A percentile compares a stretch with the other conserved stretches of the same genome.
These are phyloP conservation scores for Arothron firmamentum DNA, from an alignment of 2,113 vertebrate genomes.

Conservation along the genomic window DNA sequence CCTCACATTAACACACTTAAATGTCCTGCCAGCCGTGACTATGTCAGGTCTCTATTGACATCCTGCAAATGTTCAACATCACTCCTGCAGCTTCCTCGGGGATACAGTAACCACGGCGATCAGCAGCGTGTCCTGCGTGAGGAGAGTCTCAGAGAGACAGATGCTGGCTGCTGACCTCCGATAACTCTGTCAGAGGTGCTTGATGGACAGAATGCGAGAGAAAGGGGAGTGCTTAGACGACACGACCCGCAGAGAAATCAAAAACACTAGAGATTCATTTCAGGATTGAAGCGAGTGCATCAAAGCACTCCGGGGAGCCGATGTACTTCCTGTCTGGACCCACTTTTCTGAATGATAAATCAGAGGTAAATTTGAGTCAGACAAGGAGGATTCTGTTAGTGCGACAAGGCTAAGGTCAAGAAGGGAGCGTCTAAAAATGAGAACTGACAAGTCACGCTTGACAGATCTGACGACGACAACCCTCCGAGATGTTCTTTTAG, in stretches of 20 bases:
- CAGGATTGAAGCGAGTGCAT: constrained; percentile 19
- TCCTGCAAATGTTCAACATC: constrained; percentile 5
- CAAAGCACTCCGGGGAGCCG: constrained; percentile 32
- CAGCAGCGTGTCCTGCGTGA: constrained; percentile 31
- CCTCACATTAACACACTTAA: too few relatives aligned
- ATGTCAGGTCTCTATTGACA: neutral
- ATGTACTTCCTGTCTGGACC: constrained; percentile 30
- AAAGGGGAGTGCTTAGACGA: constrained; percentile 12
- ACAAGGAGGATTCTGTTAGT: constrained; percentile 48
- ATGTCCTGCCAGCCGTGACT: too few relatives aligned
- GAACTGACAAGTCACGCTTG: constrained; percentile 50
- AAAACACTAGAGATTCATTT: constrained; percentile 23
- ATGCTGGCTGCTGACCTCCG: constrained; percentile 51
- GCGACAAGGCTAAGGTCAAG: constrained; percentile 49
- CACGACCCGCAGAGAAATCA: constrained; percentile 25
- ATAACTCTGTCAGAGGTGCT: constrained; percentile 54
- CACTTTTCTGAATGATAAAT: constrained; percentile 38
- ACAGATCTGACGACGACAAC: constrained; percentile 38
- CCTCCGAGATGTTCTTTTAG: constrained; percentile 33
- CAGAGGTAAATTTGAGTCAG: constrained; percentile 46
- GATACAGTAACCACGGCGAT: constrained; percentile 34
- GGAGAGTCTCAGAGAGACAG: constrained; percentile 46
- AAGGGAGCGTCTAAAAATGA: constrained; percentile 55
- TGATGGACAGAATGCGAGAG: constrained; percentile 48
- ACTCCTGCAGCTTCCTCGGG: constrained; percentile 17